Percentiles rank a stretch among this genome's conserved stretches.
phyloP scores from a whole-genome alignment of 2,113 vertebrate genomes.

The Menidia beryllina region DNA sequence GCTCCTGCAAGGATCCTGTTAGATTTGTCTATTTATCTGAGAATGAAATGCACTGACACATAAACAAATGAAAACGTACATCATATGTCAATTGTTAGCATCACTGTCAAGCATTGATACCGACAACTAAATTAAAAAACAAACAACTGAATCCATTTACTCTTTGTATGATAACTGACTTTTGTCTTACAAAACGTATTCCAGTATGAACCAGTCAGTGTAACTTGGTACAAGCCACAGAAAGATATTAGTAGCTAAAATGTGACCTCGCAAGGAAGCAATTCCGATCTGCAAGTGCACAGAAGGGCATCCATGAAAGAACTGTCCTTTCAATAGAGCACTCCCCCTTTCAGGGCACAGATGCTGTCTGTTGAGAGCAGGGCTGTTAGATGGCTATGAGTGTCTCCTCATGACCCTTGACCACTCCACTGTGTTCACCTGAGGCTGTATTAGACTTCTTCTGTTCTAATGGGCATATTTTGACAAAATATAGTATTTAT shows the following conservation, averaged over 20 bases:
- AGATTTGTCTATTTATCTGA: constrained; percentile 3
- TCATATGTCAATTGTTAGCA: neutral
- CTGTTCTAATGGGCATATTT: too few relatives aligned
- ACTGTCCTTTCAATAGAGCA: neutral
- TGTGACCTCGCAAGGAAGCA: neutral
- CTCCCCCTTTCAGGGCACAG: neutral
- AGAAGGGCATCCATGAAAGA: neutral
- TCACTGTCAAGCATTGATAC: neutral
- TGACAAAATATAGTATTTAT: too few relatives aligned
- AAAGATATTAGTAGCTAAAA: neutral
- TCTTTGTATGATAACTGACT: neutral
- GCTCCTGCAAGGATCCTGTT: neutral
- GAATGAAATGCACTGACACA: neutral
- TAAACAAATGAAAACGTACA: constrained; percentile 1
- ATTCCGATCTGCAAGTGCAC: neutral
- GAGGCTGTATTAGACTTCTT: too few relatives aligned
- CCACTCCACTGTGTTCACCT: neutral
- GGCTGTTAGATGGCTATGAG: neutral
- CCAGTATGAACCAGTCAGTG: neutral
- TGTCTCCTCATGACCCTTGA: neutral
- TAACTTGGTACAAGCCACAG: neutral
- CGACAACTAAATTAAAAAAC: neutral
- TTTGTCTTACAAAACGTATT: neutral
- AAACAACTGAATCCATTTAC: neutral
- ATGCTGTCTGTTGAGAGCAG: too few relatives aligned